Percentiles rank a stretch among this genome's conserved stretches.
Conservation (phyloP, 1,140 invertebrate genomes). For the Brachionus calyciflorus region DNA sequence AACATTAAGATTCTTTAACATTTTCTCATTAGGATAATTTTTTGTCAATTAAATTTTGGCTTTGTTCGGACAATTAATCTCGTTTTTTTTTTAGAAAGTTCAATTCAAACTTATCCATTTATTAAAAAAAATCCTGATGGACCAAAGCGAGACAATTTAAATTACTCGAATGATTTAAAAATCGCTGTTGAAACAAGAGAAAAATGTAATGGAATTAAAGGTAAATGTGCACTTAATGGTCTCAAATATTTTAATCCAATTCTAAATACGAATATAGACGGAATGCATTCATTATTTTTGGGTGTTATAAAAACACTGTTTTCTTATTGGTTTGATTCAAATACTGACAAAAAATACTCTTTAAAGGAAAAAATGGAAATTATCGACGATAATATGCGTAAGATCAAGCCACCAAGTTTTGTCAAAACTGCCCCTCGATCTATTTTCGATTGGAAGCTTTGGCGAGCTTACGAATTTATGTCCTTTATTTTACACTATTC, state of each 20-base stretch:
- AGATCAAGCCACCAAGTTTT: neutral
- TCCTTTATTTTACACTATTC: neutral
- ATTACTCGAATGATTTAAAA: neutral
- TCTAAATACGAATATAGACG: neutral
- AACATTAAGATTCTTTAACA: no score
- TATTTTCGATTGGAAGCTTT: neutral
- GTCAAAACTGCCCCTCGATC: neutral
- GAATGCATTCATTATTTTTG: neutral
- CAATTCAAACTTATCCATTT: neutral
- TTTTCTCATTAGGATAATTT: no score
- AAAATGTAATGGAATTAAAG: neutral
- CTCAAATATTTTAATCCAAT: slow-evolving; percentile 1
- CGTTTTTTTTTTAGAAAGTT: neutral
- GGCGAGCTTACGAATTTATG: neutral
- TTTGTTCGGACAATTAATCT: no score
- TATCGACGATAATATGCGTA: neutral
- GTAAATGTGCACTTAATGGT: neutral
- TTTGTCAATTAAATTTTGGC: no score
- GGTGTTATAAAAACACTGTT: neutral
- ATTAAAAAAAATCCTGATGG: neutral
- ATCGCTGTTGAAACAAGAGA: neutral
- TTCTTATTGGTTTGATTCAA: neutral
- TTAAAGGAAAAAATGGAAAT: neutral
- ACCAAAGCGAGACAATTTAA: neutral
- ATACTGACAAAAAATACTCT: neutral